These are phyloP conservation scores for Netelia melanura DNA, from an alignment of 2,888 invertebrate genomes.

Conservation along the genomic window DNA sequence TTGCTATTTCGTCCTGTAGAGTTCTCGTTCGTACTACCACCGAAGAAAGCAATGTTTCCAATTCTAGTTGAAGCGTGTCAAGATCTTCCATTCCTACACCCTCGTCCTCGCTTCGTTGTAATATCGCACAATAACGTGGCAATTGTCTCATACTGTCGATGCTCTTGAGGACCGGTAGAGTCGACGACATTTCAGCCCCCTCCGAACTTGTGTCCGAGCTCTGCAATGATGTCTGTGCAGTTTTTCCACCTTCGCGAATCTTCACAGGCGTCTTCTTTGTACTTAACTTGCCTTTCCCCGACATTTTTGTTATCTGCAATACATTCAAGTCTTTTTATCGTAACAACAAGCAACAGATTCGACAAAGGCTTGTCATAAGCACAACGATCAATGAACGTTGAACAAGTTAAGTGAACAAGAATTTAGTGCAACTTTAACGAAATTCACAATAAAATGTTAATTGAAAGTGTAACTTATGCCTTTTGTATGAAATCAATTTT, in stretches of 20 bases:
- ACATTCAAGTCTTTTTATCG: neutral
- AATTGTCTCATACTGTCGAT: slow-evolving; percentile 89
- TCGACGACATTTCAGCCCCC: slow-evolving; percentile 77
- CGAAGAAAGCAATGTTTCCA: slow-evolving; percentile 94
- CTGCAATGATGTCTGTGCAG: slow-evolving; percentile 74
- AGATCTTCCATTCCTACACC: slow-evolving; percentile 95
- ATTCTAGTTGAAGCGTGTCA: slow-evolving; percentile 93
- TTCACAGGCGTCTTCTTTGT: slow-evolving; percentile 81
- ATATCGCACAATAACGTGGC: slow-evolving; percentile 87
- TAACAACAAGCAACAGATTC: neutral
- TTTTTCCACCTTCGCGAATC: slow-evolving; percentile 79
- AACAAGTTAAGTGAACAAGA: neutral
- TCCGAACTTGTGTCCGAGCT: slow-evolving; percentile 79
- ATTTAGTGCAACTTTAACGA: neutral
- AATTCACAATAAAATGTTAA: neutral
- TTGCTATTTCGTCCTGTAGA: slow-evolving; percentile 91
- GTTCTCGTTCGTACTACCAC: slow-evolving; percentile 92
- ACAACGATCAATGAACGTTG: neutral
- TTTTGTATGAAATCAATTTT: too few relatives aligned
- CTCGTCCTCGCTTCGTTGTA: slow-evolving; percentile 90
- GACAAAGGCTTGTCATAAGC: neutral
- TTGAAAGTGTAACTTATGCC: too few relatives aligned
- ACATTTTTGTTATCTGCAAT: slow-evolving; percentile 74
- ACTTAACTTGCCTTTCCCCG: slow-evolving; percentile 83
- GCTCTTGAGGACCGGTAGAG: slow-evolving; percentile 89